Evolutionary conservation across 2,113 vertebrate genomes (phyloP).

Genomic region (Dipodomys stephensi): DNA sequence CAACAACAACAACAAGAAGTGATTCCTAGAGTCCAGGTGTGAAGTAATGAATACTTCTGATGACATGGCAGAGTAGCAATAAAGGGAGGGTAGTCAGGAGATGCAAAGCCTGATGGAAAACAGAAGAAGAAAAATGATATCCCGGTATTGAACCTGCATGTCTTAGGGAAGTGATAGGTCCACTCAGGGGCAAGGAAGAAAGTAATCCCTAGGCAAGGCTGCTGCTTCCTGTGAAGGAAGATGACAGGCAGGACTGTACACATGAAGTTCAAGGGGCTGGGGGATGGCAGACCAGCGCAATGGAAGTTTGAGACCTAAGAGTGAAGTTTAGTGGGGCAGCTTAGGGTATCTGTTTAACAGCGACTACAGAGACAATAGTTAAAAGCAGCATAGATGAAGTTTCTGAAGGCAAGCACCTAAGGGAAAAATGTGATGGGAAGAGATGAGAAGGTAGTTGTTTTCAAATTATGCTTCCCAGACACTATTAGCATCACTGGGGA

Average conservation of each 20-base stretch:
- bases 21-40: constrained; percentile 38
- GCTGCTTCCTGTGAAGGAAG: neutral
- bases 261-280: neutral
- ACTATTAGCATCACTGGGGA: neutral
- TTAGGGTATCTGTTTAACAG: neutral
- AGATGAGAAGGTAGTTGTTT: neutral
- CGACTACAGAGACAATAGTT: too few species aligned
- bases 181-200: neutral
- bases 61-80: neutral
- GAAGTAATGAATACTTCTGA: constrained; percentile 2
- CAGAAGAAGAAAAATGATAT: neutral
- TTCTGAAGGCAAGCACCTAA: neutral
- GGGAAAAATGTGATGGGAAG: neutral
- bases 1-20: neutral
- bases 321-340: neutral
- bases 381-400: neutral
- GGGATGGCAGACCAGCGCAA: neutral
- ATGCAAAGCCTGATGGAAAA: neutral
- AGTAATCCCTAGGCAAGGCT: neutral
- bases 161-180: neutral
- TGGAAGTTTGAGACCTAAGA: neutral
- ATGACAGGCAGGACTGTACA: neutral
- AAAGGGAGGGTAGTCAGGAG: neutral
- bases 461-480: neutral
- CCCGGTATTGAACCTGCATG: neutral